These are phyloP conservation scores for Glossophaga mutica DNA, from an alignment of 2,797 vertebrate genomes.

Conservation along the genomic window DNA sequence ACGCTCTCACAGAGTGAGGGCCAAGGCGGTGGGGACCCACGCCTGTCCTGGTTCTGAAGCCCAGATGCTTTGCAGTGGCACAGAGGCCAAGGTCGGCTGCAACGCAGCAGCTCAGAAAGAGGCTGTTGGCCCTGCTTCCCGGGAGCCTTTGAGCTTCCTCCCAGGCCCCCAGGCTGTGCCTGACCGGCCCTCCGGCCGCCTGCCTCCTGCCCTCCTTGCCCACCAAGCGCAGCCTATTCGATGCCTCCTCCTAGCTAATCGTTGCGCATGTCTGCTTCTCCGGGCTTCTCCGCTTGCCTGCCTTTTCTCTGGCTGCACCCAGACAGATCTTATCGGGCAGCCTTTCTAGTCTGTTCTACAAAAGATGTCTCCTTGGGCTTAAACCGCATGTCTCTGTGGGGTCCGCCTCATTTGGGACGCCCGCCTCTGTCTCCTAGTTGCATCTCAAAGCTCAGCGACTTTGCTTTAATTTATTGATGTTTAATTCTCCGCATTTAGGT, in stretches of 20 bases:
- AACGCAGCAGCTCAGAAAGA: neutral
- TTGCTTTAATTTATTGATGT: neutral
- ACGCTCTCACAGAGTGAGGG: constrained; percentile 46
- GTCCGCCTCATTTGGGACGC: neutral
- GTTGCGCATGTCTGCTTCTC: neutral
- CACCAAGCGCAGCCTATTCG: neutral
- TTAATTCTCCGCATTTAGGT: neutral
- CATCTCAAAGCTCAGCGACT: neutral
- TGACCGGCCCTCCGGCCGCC: accelerated
- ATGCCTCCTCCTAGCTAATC: neutral
- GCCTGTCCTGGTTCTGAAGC: constrained; percentile 45
- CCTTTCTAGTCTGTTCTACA: neutral
- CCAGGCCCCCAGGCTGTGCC: neutral
- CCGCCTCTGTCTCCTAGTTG: neutral
- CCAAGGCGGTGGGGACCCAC: constrained; percentile 64
- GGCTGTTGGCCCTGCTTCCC: neutral
- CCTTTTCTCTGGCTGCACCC: neutral
- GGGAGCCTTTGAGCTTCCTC: neutral
- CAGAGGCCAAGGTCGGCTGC: neutral
- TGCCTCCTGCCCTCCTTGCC: too few species aligned
- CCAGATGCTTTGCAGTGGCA: neutral
- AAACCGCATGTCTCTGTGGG: neutral
- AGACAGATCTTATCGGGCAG: neutral
- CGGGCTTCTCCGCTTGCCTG: neutral
- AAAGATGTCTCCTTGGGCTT: neutral